Conservation (phyloP, 2,797 vertebrate genomes). For the Peromyscus aztecus region DNA sequence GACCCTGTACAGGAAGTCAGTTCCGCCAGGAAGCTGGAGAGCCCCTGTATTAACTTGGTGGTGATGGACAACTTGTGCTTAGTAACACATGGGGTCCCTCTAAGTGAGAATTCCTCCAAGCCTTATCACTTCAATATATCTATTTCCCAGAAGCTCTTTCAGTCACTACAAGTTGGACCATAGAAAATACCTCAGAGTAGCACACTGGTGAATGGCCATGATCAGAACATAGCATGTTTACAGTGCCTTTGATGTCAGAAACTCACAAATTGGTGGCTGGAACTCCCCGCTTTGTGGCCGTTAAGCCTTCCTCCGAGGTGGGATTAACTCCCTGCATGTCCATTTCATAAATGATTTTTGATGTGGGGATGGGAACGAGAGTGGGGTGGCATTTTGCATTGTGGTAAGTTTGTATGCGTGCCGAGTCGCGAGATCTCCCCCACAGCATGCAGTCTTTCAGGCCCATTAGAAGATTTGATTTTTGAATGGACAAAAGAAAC, state of each 20-base stretch:
- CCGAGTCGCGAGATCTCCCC: not conserved
- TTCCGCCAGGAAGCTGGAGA: accelerated
- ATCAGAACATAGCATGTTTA: accelerated
- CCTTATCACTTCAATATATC: not conserved
- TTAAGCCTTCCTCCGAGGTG: not conserved
- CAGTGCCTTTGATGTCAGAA: not conserved
- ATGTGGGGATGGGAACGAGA: not conserved
- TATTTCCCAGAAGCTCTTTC: not conserved
- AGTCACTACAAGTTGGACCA: not conserved
- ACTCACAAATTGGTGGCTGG: too few relatives aligned
- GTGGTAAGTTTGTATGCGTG: accelerated
- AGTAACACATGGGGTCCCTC: not conserved
- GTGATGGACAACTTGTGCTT: not conserved
- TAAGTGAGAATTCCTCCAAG: not conserved
- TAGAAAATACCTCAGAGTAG: not conserved
- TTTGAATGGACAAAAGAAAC: not conserved
- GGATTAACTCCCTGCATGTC: not conserved
- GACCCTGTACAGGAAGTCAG: accelerated
- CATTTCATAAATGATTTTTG: not conserved
- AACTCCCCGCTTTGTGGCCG: not conserved
- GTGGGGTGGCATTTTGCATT: not conserved
- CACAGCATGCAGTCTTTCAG: not conserved
- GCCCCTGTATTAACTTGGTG: accelerated
- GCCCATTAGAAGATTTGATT: conserved; percentile 49
- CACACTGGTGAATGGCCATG: not conserved